phyloP scores from a whole-genome alignment of 2,888 invertebrate genomes.

The Chrysolina americana region DNA sequence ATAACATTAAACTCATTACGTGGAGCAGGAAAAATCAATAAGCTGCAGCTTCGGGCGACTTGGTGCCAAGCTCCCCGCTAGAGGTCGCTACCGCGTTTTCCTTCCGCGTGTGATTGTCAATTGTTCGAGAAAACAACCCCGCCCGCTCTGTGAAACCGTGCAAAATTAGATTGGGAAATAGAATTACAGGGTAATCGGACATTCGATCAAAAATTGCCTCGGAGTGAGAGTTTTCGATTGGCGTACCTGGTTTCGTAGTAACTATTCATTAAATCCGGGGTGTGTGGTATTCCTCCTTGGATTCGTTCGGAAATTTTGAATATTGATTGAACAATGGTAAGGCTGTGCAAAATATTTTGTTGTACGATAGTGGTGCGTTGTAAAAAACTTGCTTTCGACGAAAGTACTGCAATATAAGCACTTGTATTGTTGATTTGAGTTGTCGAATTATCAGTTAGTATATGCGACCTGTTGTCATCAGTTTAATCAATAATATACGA shows the following conservation, averaged over 20 bases:
- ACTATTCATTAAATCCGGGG: slow-evolving; percentile 57
- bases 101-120: slow-evolving; percentile 42
- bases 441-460: not conserved
- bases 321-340: slow-evolving; percentile 40
- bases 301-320: slow-evolving; percentile 12
- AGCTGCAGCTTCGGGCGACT: slow-evolving; percentile 31
- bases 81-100: slow-evolving; percentile 33
- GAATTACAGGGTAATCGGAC: not conserved
- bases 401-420: not conserved
- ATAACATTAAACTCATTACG: slow-evolving; percentile 29
- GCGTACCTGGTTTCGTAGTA: not conserved
- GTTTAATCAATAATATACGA: not conserved
- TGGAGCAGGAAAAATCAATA: slow-evolving; percentile 36
- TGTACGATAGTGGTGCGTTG: not conserved
- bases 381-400: not conserved
- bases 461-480: slow-evolving; percentile 10
- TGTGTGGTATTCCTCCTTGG: slow-evolving; percentile 5
- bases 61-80: slow-evolving; percentile 26
- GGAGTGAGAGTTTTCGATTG: slow-evolving; percentile 10
- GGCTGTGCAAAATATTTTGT: slow-evolving; percentile 4
- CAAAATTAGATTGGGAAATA: slow-evolving; percentile 12
- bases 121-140: slow-evolving; percentile 50
- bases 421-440: not conserved
- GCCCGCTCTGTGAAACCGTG: slow-evolving; percentile 41
- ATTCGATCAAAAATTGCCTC: slow-evolving; percentile 2